Percentiles rank a stretch among this genome's conserved stretches.
Evolutionary conservation across 2,888 invertebrate species (phyloP).

Genomic region (Abscondita cerata): DNA sequence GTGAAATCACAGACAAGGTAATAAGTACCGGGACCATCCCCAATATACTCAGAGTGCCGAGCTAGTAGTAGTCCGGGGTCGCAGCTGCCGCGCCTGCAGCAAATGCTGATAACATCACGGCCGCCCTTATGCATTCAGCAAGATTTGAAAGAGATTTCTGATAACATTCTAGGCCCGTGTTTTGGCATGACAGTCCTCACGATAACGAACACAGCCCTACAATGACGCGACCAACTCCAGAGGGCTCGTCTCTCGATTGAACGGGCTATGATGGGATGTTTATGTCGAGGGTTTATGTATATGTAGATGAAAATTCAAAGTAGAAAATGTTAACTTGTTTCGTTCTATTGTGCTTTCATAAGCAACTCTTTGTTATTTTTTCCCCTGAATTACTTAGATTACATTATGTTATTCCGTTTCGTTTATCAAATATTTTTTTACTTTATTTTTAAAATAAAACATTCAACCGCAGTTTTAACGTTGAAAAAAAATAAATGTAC

Average conservation of each 20-base stretch:
- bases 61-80: conserved; percentile 40
- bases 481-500: no score
- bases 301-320: conserved; percentile 20
- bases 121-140: conserved; percentile 62
- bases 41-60: conserved; percentile 23
- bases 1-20: conserved; percentile 31
- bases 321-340: conserved; percentile 16
- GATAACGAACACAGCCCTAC: conserved; percentile 55
- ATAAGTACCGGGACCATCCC: conserved; percentile 24
- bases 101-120: conserved; percentile 56
- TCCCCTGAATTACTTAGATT: no score
- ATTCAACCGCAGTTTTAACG: no score
- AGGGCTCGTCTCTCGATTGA: conserved; percentile 39
- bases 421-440: no score
- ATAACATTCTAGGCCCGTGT: conserved; percentile 62
- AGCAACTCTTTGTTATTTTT: no score
- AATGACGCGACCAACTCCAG: conserved; percentile 39
- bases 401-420: no score
- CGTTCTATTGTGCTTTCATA: background rate
- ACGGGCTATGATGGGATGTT: conserved; percentile 37
- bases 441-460: no score
- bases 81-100: conserved; percentile 58
- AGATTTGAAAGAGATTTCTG: conserved; percentile 61
- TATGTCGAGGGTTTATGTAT: conserved; percentile 36
- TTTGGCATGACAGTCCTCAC: conserved; percentile 61